Percentiles rank a stretch among this genome's conserved stretches.
phyloP scores from a whole-genome alignment of 2,797 vertebrate species.

The Poeciliopsis presidionis region DNA sequence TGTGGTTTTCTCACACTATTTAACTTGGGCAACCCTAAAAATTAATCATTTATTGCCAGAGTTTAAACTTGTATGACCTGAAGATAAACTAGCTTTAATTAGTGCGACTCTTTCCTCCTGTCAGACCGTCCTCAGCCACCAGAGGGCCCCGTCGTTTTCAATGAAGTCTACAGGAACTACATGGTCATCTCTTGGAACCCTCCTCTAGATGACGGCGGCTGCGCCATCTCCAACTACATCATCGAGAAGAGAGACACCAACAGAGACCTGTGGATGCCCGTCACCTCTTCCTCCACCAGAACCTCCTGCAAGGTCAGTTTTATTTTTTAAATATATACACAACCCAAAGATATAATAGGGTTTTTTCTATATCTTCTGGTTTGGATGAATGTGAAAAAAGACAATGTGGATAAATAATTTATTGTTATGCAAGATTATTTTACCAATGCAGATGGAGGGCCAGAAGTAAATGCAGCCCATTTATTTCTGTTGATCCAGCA shows the following conservation, averaged over 20 bases:
- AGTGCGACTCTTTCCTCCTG: slow-evolving; percentile 14
- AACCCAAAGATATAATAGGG: not conserved
- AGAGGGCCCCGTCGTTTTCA: slow-evolving; percentile 92
- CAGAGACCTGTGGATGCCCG: slow-evolving; percentile 97
- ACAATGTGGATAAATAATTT: not conserved
- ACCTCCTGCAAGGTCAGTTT: slow-evolving; percentile 87
- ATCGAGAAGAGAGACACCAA: slow-evolving; percentile 96
- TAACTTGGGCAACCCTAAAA: too few relatives aligned
- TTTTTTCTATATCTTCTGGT: not conserved
- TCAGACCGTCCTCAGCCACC: slow-evolving; percentile 96
- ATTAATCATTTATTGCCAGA: not conserved
- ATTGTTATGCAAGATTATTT: not conserved
- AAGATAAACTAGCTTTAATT: slow-evolving; percentile 5
- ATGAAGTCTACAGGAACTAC: slow-evolving; percentile 93
- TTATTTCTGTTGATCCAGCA: too few relatives aligned
- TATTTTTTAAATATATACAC: not conserved
- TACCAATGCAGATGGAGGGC: not conserved
- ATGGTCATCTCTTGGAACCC: slow-evolving; percentile 97
- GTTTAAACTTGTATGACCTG: not conserved
- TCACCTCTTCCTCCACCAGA: slow-evolving; percentile 91
- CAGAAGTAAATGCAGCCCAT: too few relatives aligned
- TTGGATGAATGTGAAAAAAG: not conserved
- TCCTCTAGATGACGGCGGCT: slow-evolving; percentile 95
- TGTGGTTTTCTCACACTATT: too few relatives aligned
- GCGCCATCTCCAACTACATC: slow-evolving; percentile 94